These are phyloP conservation scores for Danio tinwini DNA, from an alignment of 2,797 vertebrate genomes.

Conservation along the genomic window DNA sequence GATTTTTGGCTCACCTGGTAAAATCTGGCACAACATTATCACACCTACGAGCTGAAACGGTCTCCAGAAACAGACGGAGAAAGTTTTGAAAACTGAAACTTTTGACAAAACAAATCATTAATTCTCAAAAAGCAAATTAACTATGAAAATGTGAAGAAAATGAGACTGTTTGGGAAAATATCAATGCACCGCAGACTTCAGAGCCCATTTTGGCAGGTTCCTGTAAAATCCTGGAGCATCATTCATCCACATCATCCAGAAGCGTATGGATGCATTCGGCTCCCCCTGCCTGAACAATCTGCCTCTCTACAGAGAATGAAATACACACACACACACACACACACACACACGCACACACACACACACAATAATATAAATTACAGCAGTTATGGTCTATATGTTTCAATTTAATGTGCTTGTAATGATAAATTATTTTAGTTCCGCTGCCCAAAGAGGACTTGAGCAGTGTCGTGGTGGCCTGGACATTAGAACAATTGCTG, in stretches of 20 bases:
- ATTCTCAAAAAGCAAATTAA: slow-evolving; percentile 9
- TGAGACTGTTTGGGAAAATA: not conserved
- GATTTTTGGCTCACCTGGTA: not conserved
- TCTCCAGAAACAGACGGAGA: not conserved
- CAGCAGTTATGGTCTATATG: slow-evolving; percentile 83
- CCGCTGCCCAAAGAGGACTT: slow-evolving; percentile 82
- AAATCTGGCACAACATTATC: not conserved
- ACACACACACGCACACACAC: slow-evolving; percentile 54
- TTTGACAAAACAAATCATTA: not conserved
- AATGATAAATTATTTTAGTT: slow-evolving; percentile 87
- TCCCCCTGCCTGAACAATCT: slow-evolving; percentile 14
- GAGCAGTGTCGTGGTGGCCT: slow-evolving; percentile 51
- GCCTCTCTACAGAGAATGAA: slow-evolving; percentile 56
- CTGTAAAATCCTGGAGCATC: not conserved
- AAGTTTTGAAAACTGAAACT: not conserved
- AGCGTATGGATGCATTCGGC: not conserved
- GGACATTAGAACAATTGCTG: slow-evolving; percentile 82
- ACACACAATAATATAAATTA: slow-evolving; percentile 84
- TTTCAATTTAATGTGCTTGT: slow-evolving; percentile 87
- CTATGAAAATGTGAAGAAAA: not conserved
- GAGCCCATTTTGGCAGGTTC: not conserved
- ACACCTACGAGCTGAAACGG: not conserved
- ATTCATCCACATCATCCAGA: not conserved
- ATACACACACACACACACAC: not conserved
- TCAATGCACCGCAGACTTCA: slow-evolving; percentile 9